These are phyloP conservation scores for Bombus haemorrhoidalis DNA, from an alignment of 1,140 invertebrate species.

Conservation along the genomic window DNA sequence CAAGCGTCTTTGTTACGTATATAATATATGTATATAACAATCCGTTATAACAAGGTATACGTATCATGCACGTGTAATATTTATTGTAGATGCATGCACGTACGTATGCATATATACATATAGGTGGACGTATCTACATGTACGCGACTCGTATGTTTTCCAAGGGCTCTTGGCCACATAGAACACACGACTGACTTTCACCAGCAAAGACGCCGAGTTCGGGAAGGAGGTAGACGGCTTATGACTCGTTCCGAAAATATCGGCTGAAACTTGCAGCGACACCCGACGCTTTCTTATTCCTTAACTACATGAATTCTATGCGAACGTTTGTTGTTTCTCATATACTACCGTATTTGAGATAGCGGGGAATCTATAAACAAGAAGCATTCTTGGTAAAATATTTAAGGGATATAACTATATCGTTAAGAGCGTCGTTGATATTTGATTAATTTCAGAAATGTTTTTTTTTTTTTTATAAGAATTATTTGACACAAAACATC, in stretches of 20 bases:
- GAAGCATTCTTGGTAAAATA: background rate
- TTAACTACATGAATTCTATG: too few relatives aligned
- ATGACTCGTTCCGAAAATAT: constrained; percentile 65
- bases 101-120: background rate
- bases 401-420: background rate
- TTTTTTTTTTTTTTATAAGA: background rate
- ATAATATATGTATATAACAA: constrained; percentile 11
- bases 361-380: background rate
- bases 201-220: constrained; percentile 59
- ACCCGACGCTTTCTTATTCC: constrained; percentile 6
- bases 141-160: constrained; percentile 41
- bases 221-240: constrained; percentile 40
- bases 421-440: background rate
- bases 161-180: constrained; percentile 51
- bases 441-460: background rate
- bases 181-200: constrained; percentile 64
- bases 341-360: too few relatives aligned
- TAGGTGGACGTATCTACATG: background rate
- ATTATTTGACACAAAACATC: background rate
- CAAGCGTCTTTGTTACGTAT: constrained; percentile 20
- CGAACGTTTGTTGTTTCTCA: too few relatives aligned
- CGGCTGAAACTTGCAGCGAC: background rate
- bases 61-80: constrained; percentile 17
- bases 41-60: constrained; percentile 8
- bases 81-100: background rate